Base-by-base conservation (phyloP, 1,140 invertebrate genomes). In the Bombus difficillimus region DNA sequence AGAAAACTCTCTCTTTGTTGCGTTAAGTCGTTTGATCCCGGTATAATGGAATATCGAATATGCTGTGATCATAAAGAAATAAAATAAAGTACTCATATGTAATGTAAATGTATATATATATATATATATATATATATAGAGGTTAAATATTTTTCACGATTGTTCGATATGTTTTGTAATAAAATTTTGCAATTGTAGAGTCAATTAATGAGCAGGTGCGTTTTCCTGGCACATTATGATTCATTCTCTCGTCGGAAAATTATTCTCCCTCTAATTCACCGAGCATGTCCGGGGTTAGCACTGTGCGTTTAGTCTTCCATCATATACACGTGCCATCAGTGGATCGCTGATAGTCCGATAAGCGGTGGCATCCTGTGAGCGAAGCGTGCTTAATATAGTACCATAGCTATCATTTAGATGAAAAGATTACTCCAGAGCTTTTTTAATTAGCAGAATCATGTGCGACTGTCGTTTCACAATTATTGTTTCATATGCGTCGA, bases 341-440 rank as follows among this genome's bases (percentile, higher is more conserved):
- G 72, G 62, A 81, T 88, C 77, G 87, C 86, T 89, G 89, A 89
- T 90, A 85, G 82, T 81, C 83, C 81, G 91, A 90, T 92, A 92
- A 92, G 85, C 91, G 92, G 78, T 81, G 88, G 88, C 89, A 92
- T 93, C 91, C 91, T 93, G 90, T 89, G 82, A 87, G 88, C 81
- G 59, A n/a, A 76, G 75, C 79, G 75, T 77, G 85, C 83, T 80
- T 83, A 80, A 87, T 90, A 82, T 74, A 88, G 71, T 71, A 73
- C 76, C 76, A 83, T 62, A 87, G 81, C 74, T 86, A 72, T 88
- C 81, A 84, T 83, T 85, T 77, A 88, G 90, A 92, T 92, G 91
- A 81, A 83, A 87, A 90, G 87, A 93, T 92, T 92, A 81, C 83
- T 81, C 78, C 32, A 68, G 72, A 81, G 25, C 68, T 88, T 89